Base-by-base conservation (phyloP, 1,140 invertebrate species). In the Bombus waltoni region DNA sequence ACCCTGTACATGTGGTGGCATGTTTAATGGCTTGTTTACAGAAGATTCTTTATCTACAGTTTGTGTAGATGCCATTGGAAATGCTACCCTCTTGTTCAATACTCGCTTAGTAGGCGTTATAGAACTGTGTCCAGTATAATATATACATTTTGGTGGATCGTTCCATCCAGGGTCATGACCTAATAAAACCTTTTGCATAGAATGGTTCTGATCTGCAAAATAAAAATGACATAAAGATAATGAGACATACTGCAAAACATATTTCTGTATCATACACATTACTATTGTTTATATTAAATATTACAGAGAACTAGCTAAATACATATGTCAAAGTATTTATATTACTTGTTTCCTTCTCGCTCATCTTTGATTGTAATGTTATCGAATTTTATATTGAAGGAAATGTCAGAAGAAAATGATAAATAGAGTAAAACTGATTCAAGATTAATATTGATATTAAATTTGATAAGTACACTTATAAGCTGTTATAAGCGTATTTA, bases 111-210 rank as follows among this genome's bases (percentile, higher is more conserved):
- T 91, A 66, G 94, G 92, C 6, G 87, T 90, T 66, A 75, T 32
- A 3, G 86, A 57, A 79, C 81, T 86, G 57, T 90, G 73, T 38
- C 91, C 85, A 32, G 81, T 62, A 32, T 89, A 84, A 35, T 91
- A 92, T n/a, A 92, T 93, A 93, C 95, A 95, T 80, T 94, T 93
- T 76, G 95, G 95, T 35, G 95, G 95, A 92, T 96, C 95, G 77
- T 96, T 96, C 95, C 95, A 96, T 22, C 95, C 95, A 10, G 95
- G 90, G 86, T 95, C 94, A 65, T 95, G 93, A 68, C 81, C 87
- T 57, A 90, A 87, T 42, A 95, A 88, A n/a, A 73, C 80, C 32
- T 93, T 93, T 86, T 95, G 95, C 15, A 92, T 93, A 6, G 95
- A 95, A 77, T 81, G 44, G 25, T 38, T 84, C 11, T 85, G 65